Evolutionary conservation across 2,797 vertebrate species (phyloP), one percentile per base, ranked within the genome.

Genomic region (Macropodus opercularis): DNA sequence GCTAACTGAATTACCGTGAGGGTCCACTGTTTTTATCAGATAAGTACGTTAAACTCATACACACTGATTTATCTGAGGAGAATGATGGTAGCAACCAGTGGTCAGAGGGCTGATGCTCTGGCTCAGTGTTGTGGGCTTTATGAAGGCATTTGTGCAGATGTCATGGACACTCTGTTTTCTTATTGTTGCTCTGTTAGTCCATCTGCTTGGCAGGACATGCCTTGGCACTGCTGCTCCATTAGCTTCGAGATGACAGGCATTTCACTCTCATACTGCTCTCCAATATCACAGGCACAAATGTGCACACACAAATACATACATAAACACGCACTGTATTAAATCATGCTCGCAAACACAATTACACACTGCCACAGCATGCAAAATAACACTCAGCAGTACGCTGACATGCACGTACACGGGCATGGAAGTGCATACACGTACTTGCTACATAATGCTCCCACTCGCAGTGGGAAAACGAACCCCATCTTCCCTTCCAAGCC

Each of bases 151-250:
- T 64, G 65, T 71, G 56, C 22, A 48, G 68, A 84, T 85, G 86
- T 87, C 77, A 74, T 34, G 60, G 77, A 42, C 66, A 55, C 69
- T 76, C 46, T 72, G 59, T 75, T 80, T 75, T 83, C 47, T 80
- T 42, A 36, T 75, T 83, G 80, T 78, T 75, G 76, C 58, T 87
- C 75, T 82, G 79, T 74, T 48, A 38, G 75, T 84, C 79, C 85
- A 85, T 89, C 83, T 90, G 86, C 84, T 86, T 79, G 74, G 46
- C 79, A 81, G 78, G 72, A 75, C 21, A 53, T 75, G 77, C 31
- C 75, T 79, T 84, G 84, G 81, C 86, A 77, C 36, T 27, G 42
- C 64, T 47, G 44, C 23, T 40, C 43, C 69, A 73, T 80, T 81
- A 86, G 75, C 76, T 56, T 73, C 63, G 21, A 68, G 75, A 81